These are phyloP conservation scores for Eleginops maclovinus DNA, from an alignment of 2,113 vertebrate species.

Conservation along the genomic window DNA sequence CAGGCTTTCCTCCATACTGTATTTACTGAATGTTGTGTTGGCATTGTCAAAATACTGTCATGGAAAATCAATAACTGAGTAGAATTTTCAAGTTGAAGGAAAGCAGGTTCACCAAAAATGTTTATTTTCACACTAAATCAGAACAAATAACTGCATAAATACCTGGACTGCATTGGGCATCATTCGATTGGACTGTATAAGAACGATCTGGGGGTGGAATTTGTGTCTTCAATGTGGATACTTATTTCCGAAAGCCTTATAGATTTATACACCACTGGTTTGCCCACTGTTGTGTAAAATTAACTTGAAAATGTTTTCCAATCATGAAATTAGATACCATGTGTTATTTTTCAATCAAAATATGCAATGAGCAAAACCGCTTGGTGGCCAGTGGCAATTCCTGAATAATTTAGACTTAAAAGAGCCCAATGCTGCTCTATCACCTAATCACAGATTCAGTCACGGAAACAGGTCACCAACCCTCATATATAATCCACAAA, in stretches of 20 bases:
- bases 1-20: background rate
- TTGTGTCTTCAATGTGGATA: constrained; percentile 6
- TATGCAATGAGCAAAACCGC: constrained; percentile 11
- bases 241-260: background rate
- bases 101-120: background rate
- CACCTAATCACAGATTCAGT: constrained; percentile 63
- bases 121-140: background rate
- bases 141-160: background rate
- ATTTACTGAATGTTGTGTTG: background rate
- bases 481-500: constrained; percentile 66
- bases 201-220: constrained; percentile 33
- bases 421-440: constrained; percentile 40
- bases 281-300: constrained; percentile 51
- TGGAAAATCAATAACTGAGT: background rate
- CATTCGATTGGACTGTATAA: background rate
- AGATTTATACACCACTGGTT: constrained; percentile 38
- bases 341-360: constrained; percentile 50
- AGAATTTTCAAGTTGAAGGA: background rate
- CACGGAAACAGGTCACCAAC: constrained; percentile 57
- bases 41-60: background rate
- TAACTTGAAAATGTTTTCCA: constrained; percentile 45
- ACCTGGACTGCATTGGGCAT: background rate
- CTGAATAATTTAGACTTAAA: constrained; percentile 66
- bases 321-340: constrained; percentile 20
- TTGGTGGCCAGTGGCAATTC: constrained; percentile 24